Conservation (phyloP, 2,888 invertebrate genomes). For the Mamestra brassicae region DNA sequence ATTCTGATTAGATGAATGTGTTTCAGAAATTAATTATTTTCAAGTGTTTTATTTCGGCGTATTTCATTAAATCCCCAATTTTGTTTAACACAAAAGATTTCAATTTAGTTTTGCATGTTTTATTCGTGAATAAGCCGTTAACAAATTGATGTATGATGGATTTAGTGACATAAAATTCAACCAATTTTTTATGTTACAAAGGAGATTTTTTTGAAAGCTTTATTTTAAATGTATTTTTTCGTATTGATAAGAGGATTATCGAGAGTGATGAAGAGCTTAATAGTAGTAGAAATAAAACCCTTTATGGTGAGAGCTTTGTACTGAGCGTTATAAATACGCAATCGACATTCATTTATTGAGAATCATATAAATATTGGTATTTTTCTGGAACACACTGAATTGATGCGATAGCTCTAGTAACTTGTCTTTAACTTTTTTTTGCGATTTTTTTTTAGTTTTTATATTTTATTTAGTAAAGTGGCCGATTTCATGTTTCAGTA, state of each 20-base stretch:
- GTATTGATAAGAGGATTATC: constrained; percentile 13
- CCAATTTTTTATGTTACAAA: constrained; percentile 8
- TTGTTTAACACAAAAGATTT: background rate
- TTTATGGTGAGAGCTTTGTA: background rate
- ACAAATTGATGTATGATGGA: constrained; percentile 25
- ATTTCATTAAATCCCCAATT: background rate
- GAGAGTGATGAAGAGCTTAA: constrained; percentile 11
- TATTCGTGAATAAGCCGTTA: background rate
- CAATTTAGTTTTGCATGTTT: constrained; percentile 11
- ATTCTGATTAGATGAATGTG: background rate
- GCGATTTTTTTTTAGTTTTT: too few relatives aligned
- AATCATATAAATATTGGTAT: background rate
- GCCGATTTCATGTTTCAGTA: background rate
- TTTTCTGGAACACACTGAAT: background rate
- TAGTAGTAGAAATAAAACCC: background rate
- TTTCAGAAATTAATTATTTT: constrained; percentile 8
- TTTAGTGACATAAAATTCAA: constrained; percentile 2
- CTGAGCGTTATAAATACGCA: too few relatives aligned
- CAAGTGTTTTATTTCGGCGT: background rate
- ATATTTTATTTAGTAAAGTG: background rate
- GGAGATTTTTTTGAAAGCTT: background rate
- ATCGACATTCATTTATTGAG: background rate
- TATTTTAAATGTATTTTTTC: constrained; percentile 5
- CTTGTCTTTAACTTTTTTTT: too few relatives aligned
- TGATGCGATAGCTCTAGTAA: too few relatives aligned